Evolutionary conservation across 2,888 invertebrate species (phyloP).

Genomic region (Stictocephala bisonia): DNA sequence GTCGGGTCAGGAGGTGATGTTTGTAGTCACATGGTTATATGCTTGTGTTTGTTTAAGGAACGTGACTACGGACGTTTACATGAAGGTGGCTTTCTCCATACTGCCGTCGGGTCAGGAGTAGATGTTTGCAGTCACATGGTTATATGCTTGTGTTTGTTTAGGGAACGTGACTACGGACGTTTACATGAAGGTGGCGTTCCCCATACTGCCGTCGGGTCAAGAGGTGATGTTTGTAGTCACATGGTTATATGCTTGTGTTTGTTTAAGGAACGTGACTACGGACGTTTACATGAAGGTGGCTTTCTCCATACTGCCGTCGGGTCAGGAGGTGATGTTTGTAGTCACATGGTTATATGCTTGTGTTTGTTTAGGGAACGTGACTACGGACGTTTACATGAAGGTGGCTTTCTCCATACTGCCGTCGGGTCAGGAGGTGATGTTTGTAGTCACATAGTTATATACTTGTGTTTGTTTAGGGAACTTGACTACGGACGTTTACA

Average conservation of each 20-base stretch:
- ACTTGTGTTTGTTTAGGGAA: constrained; percentile 64
- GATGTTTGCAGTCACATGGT: no score
- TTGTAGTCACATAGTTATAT: no score
- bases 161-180: constrained; percentile 68
- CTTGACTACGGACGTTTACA: constrained; percentile 68
- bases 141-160: no score
- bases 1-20: constrained; percentile 64
- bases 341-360: no score
- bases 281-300: constrained; percentile 67
- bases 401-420: no score
- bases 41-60: constrained; percentile 61
- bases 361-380: no score
- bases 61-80: constrained; percentile 68
- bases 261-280: constrained; percentile 66
- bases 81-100: constrained; percentile 66
- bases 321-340: constrained; percentile 65
- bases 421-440: no score
- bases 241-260: no score
- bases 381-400: no score
- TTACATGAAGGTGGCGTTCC: constrained; percentile 67
- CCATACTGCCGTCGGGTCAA: constrained; percentile 63
- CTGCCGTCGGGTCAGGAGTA: no score
- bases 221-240: constrained; percentile 67
- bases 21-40: background rate
- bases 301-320: constrained; percentile 64